Conservation (phyloP, 2,113 vertebrate genomes). For the Brevimyrus niger region DNA sequence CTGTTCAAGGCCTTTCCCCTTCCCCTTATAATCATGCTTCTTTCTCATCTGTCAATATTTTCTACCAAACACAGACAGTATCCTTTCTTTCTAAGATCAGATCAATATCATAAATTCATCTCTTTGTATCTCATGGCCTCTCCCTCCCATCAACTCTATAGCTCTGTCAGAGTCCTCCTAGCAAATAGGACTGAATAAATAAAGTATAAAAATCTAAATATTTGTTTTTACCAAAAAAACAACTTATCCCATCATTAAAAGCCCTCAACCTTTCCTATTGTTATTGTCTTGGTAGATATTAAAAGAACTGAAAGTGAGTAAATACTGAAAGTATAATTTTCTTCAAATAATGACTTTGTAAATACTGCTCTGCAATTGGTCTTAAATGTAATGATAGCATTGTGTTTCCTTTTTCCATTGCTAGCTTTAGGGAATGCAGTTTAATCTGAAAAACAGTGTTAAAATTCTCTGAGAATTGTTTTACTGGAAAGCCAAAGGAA, state of each 20-base stretch:
- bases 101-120: slow-evolving; percentile 98
- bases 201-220: slow-evolving; percentile 99
- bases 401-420: neutral
- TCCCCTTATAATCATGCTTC: slow-evolving; percentile 75
- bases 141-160: slow-evolving; percentile 72
- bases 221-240: slow-evolving; percentile 99
- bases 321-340: neutral
- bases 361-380: neutral
- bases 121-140: slow-evolving; percentile 56
- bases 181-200: slow-evolving; percentile 99
- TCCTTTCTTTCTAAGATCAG: slow-evolving; percentile 85
- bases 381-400: neutral
- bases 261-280: slow-evolving; percentile 99
- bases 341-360: neutral
- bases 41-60: slow-evolving; percentile 94
- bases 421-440: neutral
- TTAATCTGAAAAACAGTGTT: slow-evolving; percentile 19
- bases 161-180: slow-evolving; percentile 99
- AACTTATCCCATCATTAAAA: slow-evolving; percentile 99
- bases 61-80: slow-evolving; percentile 75
- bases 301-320: slow-evolving; percentile 50
- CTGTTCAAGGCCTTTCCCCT: slow-evolving; percentile 33
- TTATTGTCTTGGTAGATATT: slow-evolving; percentile 95
- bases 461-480: slow-evolving; percentile 88
- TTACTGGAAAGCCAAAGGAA: slow-evolving; percentile 93